Evolutionary conservation across 2,113 vertebrate species (phyloP), one percentile per base, ranked within the genome.

Genomic region (Lycaon pictus): DNA sequence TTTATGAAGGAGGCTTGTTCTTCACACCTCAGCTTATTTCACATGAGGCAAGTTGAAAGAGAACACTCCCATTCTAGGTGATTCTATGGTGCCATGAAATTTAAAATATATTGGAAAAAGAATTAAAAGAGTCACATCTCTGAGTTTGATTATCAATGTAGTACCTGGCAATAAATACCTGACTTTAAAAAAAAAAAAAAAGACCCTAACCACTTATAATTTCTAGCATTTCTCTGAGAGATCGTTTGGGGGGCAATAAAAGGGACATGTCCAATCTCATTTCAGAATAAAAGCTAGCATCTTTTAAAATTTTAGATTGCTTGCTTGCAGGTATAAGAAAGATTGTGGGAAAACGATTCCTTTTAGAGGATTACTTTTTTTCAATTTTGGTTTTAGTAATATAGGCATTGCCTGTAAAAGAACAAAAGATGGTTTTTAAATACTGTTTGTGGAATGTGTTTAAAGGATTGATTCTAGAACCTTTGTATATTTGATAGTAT

Each of bases 401-500:
- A 95, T 71, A 93, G 98, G 88, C 97, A 88, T 97, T 98, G 97
- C 98, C 98, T 98, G 97, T 97, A 69, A 96, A 96, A 97, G 96
- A 97, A 98, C 96, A 97, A 97, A 98, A 98, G 96, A 93, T 97
- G 97, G 97, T 97, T 98, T 98, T 98, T 96, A 97, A 97, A 84
- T 96, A 37, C 87, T 77, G 93, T 96, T 98, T 95, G 97, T 51
- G 74, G 98, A 98, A 99, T 98, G 98, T 99, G 98, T 98, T 97
- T 98, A 98, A 98, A 98, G 97, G 97, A 83, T 98, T 98, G 98
- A 96, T 97, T 97, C 96, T 98, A 98, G 98, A 98, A 96, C 79
- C 98, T 98, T 98, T 99, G 98, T 99, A 99, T 98, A 98, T 98
- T 99, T 98, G 97, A 98, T 98, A 99, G 98, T 94, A 97, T 99